These are phyloP conservation scores for Gymnocypris eckloni DNA, from an alignment of 2,797 vertebrate species.

Conservation along the genomic window DNA sequence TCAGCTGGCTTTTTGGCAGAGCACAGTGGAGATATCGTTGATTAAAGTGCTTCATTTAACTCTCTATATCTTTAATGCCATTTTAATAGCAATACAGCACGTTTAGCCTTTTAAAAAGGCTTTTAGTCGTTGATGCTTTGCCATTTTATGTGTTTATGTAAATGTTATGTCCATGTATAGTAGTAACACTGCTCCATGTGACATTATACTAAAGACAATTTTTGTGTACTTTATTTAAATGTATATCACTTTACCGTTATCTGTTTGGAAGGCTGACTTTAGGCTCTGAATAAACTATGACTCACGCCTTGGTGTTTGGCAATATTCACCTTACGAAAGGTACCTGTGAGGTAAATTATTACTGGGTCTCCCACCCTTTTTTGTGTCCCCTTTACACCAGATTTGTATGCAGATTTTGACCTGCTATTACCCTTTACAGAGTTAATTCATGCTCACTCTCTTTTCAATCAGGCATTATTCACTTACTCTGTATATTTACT, in stretches of 20 bases:
- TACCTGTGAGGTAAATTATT: background rate
- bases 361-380: background rate
- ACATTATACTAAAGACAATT: background rate
- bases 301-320: background rate
- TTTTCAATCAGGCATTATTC: slow-evolving; percentile 10
- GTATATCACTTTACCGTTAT: background rate
- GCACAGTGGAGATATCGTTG: background rate
- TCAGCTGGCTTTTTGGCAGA: slow-evolving; percentile 3
- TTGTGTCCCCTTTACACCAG: background rate
- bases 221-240: slow-evolving; percentile 2
- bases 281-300: background rate
- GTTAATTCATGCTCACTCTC: background rate
- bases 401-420: background rate
- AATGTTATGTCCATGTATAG: background rate
- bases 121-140: background rate
- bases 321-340: background rate
- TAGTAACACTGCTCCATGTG: background rate
- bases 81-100: background rate
- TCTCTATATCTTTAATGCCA: background rate
- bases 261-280: background rate
- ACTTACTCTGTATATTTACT: background rate
- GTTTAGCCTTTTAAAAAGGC: background rate
- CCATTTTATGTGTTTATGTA: slow-evolving; percentile 3
- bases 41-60: slow-evolving; percentile 18
- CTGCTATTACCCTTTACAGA: slow-evolving; percentile 6